phyloP scores from a whole-genome alignment of 2,113 vertebrate genomes.

The Chaetorhynchus papuensis region DNA sequence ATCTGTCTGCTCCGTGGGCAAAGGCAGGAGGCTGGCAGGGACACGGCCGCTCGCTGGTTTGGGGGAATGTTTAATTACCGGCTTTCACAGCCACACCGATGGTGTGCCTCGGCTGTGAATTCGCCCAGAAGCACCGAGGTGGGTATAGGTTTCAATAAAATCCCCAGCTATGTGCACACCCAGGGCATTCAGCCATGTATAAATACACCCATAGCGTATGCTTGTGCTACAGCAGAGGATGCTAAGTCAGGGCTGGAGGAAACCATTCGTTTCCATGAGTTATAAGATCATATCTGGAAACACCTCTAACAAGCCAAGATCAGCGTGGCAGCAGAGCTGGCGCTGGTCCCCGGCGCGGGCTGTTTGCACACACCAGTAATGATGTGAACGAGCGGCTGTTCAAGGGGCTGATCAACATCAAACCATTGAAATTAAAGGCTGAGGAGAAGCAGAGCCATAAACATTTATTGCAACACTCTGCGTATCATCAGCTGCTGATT shows the following conservation, averaged over 20 bases:
- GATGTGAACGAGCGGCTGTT: constrained; percentile 31
- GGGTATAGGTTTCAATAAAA: constrained; percentile 4
- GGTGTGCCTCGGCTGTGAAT: neutral
- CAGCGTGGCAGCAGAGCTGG: neutral
- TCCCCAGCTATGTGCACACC: neutral
- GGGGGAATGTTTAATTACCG: neutral
- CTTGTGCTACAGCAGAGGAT: neutral
- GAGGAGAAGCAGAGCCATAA: constrained; percentile 54
- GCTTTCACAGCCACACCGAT: neutral
- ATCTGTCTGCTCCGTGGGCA: neutral
- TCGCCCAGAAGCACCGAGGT: neutral
- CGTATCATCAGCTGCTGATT: constrained; percentile 42
- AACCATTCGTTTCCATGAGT: constrained; percentile 20
- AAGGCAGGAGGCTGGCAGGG: neutral
- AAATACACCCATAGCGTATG: neutral
- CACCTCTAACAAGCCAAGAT: constrained; percentile 44
- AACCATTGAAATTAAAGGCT: constrained; percentile 51
- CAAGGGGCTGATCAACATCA: constrained; percentile 35
- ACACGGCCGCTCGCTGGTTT: neutral
- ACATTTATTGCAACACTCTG: constrained; percentile 56
- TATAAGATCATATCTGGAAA: constrained; percentile 42
- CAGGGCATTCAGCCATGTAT: neutral
- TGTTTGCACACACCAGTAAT: constrained; percentile 53
- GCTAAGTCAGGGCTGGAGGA: neutral
- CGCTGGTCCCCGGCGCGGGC: neutral